phyloP scores from a whole-genome alignment of 2,797 vertebrate genomes.

The Brotula barbata region DNA sequence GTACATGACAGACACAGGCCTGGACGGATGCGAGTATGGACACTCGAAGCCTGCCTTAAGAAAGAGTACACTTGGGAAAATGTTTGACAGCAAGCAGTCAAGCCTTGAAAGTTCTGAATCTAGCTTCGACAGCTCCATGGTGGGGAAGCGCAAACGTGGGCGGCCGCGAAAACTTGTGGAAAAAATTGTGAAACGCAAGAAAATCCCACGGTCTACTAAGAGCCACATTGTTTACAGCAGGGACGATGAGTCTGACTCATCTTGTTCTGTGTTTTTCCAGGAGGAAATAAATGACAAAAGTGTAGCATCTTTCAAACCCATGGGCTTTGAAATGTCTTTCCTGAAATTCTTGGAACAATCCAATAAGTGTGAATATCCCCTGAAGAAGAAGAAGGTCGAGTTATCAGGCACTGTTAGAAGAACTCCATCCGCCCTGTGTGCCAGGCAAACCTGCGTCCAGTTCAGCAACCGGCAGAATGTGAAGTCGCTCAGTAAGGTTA shows the following conservation, averaged over 20 bases:
- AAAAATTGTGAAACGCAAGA: slow-evolving; percentile 62
- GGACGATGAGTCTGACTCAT: slow-evolving; percentile 79
- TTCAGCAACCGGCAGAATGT: slow-evolving; percentile 89
- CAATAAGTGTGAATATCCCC: slow-evolving; percentile 81
- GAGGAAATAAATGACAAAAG: slow-evolving; percentile 78
- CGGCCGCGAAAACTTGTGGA: slow-evolving; percentile 70
- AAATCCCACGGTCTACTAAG: slow-evolving; percentile 57
- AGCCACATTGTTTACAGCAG: slow-evolving; percentile 45
- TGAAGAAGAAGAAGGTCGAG: slow-evolving; percentile 69
- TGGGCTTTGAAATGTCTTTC: slow-evolving; percentile 98
- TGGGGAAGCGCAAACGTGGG: slow-evolving; percentile 78
- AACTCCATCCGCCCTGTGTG: slow-evolving; percentile 36
- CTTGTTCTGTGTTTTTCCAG: slow-evolving; percentile 58
- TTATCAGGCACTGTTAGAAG: slow-evolving; percentile 39
- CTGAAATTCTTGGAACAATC: slow-evolving; percentile 96
- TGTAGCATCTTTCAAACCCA: slow-evolving; percentile 92
- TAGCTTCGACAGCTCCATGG: slow-evolving; percentile 54
- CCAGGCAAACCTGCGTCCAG: slow-evolving; percentile 79
- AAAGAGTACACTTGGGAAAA: slow-evolving; percentile 51
- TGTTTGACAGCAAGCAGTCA: slow-evolving; percentile 70
- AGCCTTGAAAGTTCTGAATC: slow-evolving; percentile 64
- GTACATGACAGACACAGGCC: slow-evolving; percentile 25
- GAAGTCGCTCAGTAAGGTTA: slow-evolving; percentile 84
- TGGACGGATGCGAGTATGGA: slow-evolving; percentile 54
- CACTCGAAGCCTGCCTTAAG: slow-evolving; percentile 72